Percentiles rank a stretch among this genome's conserved stretches.
Evolutionary conservation across 1,140 invertebrate genomes (phyloP).

Genomic region (Drosophila kikkawai): DNA sequence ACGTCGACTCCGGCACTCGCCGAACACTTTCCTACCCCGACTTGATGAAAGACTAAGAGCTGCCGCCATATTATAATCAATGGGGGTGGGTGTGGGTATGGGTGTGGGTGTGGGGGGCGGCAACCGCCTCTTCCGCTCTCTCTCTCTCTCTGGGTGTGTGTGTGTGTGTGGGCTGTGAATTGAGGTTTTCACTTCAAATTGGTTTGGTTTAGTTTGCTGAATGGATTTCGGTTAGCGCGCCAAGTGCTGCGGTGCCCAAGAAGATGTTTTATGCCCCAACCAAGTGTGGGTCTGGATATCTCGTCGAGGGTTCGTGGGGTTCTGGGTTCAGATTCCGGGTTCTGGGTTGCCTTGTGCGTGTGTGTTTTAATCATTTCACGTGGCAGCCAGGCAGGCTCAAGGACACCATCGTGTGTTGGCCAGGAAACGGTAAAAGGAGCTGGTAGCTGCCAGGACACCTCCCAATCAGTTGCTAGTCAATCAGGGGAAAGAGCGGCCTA

Average conservation of each 20-base stretch:
- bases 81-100: conserved; percentile 9
- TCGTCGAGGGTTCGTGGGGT: not conserved
- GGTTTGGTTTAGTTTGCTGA: conserved; percentile 72
- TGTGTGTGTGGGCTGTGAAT: conserved; percentile 44
- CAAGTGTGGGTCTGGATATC: conserved; percentile 4
- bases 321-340: not conserved
- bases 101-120: not conserved
- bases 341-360: conserved; percentile 25
- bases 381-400: conserved; percentile 28
- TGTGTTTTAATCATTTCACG: conserved; percentile 48
- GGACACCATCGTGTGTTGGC: conserved; percentile 33
- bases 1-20: conserved; percentile 34
- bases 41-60: conserved; percentile 62
- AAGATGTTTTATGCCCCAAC: conserved; percentile 35
- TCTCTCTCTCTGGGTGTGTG: not conserved
- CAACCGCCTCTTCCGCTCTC: not conserved
- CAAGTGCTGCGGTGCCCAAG: conserved; percentile 47
- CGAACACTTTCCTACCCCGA: conserved; percentile 15
- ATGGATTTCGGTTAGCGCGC: conserved; percentile 60
- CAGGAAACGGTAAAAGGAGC: conserved; percentile 18
- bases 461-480: conserved; percentile 38
- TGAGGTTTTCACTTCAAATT: conserved; percentile 68
- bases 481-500: not conserved
- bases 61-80: conserved; percentile 65
- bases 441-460: not conserved